These are phyloP conservation scores for Irena cyanogastra DNA, from an alignment of 2,113 vertebrate genomes.

Conservation along the genomic window DNA sequence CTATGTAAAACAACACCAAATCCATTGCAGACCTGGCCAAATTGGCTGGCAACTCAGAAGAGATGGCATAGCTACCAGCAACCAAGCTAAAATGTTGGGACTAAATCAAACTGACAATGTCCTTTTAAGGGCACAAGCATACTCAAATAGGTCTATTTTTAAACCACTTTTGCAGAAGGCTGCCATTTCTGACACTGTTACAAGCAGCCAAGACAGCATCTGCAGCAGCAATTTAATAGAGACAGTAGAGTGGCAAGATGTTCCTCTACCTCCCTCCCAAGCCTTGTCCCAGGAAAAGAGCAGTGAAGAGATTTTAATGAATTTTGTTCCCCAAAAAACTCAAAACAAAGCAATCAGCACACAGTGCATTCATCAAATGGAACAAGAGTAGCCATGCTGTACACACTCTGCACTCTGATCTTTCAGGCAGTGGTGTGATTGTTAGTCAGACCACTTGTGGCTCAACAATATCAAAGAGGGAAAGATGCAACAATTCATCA, in stretches of 20 bases:
- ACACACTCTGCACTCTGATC: neutral
- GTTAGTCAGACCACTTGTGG: neutral
- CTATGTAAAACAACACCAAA: neutral
- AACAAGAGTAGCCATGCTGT: neutral
- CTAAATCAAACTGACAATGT: slow-evolving; percentile 31
- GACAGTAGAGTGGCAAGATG: neutral
- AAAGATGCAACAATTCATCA: neutral
- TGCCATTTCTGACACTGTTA: slow-evolving; percentile 9
- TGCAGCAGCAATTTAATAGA: neutral
- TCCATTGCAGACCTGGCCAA: neutral
- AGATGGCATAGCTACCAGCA: slow-evolving; percentile 1
- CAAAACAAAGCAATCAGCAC: neutral
- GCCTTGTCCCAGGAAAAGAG: neutral
- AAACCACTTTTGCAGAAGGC: slow-evolving; percentile 24
- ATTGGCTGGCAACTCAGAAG: neutral
- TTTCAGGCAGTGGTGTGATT: neutral
- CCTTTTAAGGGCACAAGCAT: slow-evolving; percentile 27
- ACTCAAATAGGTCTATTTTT: slow-evolving; percentile 42
- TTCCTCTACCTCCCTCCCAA: neutral
- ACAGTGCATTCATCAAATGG: neutral
- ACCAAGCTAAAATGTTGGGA: neutral
- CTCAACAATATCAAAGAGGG: neutral
- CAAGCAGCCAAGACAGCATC: slow-evolving; percentile 41
- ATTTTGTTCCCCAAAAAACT: neutral
- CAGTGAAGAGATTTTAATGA: neutral